phyloP scores from a whole-genome alignment of 2,113 vertebrate species.

The Turdus rufiventris region DNA sequence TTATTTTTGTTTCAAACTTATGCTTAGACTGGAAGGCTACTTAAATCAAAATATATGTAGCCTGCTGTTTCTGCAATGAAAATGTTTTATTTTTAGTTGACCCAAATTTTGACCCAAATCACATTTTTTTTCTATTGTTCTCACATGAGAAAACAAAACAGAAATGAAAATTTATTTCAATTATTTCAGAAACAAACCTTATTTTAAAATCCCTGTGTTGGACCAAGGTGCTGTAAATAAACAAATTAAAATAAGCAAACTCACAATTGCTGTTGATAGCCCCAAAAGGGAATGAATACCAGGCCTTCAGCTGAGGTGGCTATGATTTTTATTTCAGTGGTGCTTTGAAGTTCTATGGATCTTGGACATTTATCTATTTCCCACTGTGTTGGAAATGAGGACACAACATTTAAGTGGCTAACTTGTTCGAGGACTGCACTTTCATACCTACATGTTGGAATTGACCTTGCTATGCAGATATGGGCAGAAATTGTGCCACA shows the following conservation, averaged over 20 bases:
- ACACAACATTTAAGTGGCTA: background rate
- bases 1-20: background rate
- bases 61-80: background rate
- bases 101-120: conserved; percentile 24
- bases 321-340: background rate
- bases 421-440: background rate
- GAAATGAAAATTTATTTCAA: background rate
- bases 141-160: background rate
- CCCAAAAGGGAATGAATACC: background rate
- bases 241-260: background rate
- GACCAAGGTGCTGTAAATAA: background rate
- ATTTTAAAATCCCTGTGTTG: background rate
- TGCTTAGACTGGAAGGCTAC: background rate
- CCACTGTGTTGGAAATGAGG: background rate
- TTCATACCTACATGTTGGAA: background rate
- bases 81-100: background rate
- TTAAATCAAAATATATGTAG: background rate
- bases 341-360: background rate
- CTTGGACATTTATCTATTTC: background rate
- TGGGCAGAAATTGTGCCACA: background rate
- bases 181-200: background rate
- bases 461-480: background rate
- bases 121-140: background rate
- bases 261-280: background rate
- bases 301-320: background rate